phyloP scores from a whole-genome alignment of 2,113 vertebrate genomes.

The Brevimyrus niger region DNA sequence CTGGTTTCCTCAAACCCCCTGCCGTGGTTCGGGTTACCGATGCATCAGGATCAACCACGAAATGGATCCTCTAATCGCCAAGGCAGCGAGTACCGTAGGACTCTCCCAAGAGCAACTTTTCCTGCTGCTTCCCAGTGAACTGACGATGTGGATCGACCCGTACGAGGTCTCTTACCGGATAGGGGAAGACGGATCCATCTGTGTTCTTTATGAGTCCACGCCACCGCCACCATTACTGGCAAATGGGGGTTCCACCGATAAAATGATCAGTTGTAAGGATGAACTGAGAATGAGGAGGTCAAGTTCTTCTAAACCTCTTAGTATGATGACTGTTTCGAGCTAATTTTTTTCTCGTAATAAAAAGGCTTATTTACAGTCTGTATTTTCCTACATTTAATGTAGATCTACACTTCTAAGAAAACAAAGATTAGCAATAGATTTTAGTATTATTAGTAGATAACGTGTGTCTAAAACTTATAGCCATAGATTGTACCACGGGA shows the following conservation, averaged over 20 bases:
- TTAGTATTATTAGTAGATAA: conserved; percentile 36
- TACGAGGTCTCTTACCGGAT: conserved; percentile 69
- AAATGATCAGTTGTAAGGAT: conserved; percentile 53
- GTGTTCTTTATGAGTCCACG: conserved; percentile 60
- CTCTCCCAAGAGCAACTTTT: conserved; percentile 60
- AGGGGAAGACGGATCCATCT: conserved; percentile 67
- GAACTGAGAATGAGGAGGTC: conserved; percentile 51
- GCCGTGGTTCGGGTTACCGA: conserved; percentile 63
- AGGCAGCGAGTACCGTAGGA: conserved; percentile 57
- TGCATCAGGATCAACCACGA: conserved; percentile 69
- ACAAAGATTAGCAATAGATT: conserved; percentile 2
- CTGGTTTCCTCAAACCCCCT: conserved; percentile 64
- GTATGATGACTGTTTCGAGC: conserved; percentile 61
- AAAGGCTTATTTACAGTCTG: conserved; percentile 26
- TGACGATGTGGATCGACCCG: conserved; percentile 68
- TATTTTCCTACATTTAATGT: conserved; percentile 32
- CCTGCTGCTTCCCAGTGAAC: conserved; percentile 62
- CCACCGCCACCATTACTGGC: conserved; percentile 30
- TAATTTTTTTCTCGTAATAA: conserved; percentile 40
- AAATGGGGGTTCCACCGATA: conserved; percentile 37
- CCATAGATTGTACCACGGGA: conserved; percentile 37
- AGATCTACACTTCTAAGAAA: conserved; percentile 22
- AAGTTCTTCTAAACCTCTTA: conserved; percentile 56
- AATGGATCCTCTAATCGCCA: conserved; percentile 67
- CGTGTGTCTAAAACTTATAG: conserved; percentile 41